These are phyloP conservation scores for Aquatica leii DNA, from an alignment of 2,888 invertebrate species.

Conservation along the genomic window DNA sequence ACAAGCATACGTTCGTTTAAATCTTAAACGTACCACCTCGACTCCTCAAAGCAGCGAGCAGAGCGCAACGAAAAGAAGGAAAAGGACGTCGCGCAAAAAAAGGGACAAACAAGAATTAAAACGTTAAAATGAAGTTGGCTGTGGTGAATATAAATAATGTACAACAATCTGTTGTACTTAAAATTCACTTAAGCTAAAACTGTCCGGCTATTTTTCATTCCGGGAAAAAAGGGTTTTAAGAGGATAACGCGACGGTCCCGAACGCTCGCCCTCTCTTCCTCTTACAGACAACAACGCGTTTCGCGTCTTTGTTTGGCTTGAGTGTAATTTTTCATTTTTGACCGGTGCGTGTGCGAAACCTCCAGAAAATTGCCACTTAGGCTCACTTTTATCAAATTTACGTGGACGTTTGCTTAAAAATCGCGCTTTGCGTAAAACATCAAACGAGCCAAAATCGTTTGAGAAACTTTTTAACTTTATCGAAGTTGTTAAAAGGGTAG, in stretches of 20 bases:
- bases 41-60: too few species aligned
- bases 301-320: conserved; percentile 26
- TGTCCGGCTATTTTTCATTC: conserved; percentile 57
- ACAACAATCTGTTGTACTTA: conserved; percentile 56
- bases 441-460: conserved; percentile 37
- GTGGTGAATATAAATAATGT: conserved; percentile 40
- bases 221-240: conserved; percentile 29
- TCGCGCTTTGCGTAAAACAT: conserved; percentile 34
- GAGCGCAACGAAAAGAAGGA: too few species aligned
- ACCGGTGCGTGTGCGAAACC: conserved; percentile 54
- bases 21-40: too few species aligned
- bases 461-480: conserved; percentile 44
- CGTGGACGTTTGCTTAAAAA: conserved; percentile 40
- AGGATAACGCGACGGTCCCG: conserved; percentile 2
- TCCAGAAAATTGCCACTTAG: conserved; percentile 57
- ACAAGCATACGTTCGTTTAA: too few species aligned
- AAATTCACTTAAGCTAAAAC: conserved; percentile 59
- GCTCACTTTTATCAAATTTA: conserved; percentile 55
- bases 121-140: too few species aligned
- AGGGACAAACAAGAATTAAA: too few species aligned
- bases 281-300: background rate
- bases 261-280: conserved; percentile 9
- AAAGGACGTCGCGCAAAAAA: conserved; percentile 33
- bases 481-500: conserved; percentile 52
- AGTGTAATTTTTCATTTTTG: conserved; percentile 53